A percentile compares a stretch with the other conserved stretches of the same genome.
phyloP scores from a whole-genome alignment of 2,113 vertebrate genomes.

The Oophaga pumilio region DNA sequence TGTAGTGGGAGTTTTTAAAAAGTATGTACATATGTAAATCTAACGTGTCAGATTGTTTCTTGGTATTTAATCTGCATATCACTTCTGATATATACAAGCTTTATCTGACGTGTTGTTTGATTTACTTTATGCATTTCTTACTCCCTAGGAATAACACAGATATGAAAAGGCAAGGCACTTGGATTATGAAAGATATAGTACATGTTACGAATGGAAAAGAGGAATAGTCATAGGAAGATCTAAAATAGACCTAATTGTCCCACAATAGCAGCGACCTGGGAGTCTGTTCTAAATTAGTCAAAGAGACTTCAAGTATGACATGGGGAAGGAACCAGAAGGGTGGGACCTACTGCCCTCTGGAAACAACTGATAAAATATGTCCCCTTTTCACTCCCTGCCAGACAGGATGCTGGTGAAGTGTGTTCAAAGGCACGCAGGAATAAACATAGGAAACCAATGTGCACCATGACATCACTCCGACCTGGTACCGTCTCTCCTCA shows the following conservation, averaged over 20 bases:
- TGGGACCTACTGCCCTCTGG: constrained; percentile 75
- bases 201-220: not conserved
- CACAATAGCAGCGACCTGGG: constrained; percentile 38
- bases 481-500: constrained; percentile 7
- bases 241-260: constrained; percentile 27
- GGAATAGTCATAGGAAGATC: not conserved
- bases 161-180: not conserved
- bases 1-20: not conserved
- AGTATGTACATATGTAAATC: not conserved
- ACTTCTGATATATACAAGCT: not conserved
- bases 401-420: constrained; percentile 75
- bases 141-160: not conserved
- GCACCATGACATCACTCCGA: constrained; percentile 56
- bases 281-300: constrained; percentile 64
- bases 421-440: constrained; percentile 61
- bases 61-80: not conserved
- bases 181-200: not conserved
- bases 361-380: constrained; percentile 75
- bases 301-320: constrained; percentile 59
- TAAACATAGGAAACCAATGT: constrained; percentile 63
- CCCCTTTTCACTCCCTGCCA: constrained; percentile 61
- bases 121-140: not conserved
- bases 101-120: not conserved
- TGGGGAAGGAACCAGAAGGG: constrained; percentile 76
- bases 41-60: not conserved